Percentiles rank a stretch among this genome's conserved stretches.
Conservation (phyloP, 1,140 invertebrate genomes). For the Lepidurus packardi region DNA sequence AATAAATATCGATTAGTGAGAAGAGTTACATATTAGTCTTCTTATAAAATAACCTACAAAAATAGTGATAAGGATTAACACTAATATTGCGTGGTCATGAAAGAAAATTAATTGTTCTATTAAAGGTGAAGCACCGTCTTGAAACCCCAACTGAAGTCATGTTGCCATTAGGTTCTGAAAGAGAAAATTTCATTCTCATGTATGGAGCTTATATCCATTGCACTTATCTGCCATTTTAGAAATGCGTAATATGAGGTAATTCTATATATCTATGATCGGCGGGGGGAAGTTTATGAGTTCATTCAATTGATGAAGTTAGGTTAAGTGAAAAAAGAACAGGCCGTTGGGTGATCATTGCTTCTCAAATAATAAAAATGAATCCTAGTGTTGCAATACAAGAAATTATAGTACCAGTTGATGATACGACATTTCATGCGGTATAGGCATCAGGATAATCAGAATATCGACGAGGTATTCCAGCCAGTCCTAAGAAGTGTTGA, state of each 20-base stretch:
- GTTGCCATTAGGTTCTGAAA: conserved; percentile 45
- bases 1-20: no score
- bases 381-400: conserved; percentile 51
- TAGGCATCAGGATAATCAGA: conserved; percentile 63
- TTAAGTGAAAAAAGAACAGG: conserved; percentile 45
- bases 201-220: conserved; percentile 54
- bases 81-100: conserved; percentile 53
- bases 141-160: conserved; percentile 51
- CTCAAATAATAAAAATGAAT: conserved; percentile 53
- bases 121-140: conserved; percentile 52
- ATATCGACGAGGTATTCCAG: conserved; percentile 65
- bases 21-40: no score
- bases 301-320: conserved; percentile 53
- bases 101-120: conserved; percentile 58
- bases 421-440: conserved; percentile 57
- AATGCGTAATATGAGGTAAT: conserved; percentile 50
- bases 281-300: conserved; percentile 51
- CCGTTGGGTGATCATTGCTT: conserved; percentile 47
- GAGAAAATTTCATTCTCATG: conserved; percentile 51
- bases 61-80: no score
- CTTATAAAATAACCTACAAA: no score
- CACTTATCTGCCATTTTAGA: conserved; percentile 54
- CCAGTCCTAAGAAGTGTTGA: conserved; percentile 66
- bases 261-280: conserved; percentile 53
- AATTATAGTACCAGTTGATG: conserved; percentile 56